Percentiles rank a stretch among this genome's conserved stretches.
Evolutionary conservation across 35 echinoderm and acorn worm genomes (phyloP).

Genomic region (Heliocidaris erythrogramma): DNA sequence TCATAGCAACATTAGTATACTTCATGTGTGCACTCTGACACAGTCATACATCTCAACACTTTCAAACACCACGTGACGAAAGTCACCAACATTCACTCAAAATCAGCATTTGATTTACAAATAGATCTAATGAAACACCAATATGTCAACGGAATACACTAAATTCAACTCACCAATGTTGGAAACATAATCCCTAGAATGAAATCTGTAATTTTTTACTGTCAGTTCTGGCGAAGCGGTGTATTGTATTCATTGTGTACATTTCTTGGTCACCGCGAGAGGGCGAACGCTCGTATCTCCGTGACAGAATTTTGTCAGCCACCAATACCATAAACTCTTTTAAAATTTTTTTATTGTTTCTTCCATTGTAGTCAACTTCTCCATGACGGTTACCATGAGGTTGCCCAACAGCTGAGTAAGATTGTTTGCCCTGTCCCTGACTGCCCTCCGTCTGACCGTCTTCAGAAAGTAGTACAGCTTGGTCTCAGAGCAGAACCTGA

Average conservation of each 20-base stretch:
- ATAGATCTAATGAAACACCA: too few relatives aligned
- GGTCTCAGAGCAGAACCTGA: constrained; percentile 85
- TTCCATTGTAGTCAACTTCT: constrained; percentile 67
- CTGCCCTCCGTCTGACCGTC: constrained; percentile 87
- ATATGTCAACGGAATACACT: too few relatives aligned
- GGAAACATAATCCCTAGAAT: too few relatives aligned
- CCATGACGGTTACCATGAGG: constrained; percentile 89
- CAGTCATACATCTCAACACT: too few relatives aligned
- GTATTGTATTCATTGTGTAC: neutral
- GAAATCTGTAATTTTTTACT: too few relatives aligned
- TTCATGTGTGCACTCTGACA: too few relatives aligned
- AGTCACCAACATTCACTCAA: too few relatives aligned
- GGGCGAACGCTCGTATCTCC: too few relatives aligned
- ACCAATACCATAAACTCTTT: neutral
- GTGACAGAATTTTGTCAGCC: neutral
- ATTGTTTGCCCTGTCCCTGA: constrained; percentile 77
- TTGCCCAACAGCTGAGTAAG: constrained; percentile 72
- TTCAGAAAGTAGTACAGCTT: constrained; percentile 83
- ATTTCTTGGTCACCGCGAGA: neutral
- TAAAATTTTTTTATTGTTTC: neutral
- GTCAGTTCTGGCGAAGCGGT: neutral
- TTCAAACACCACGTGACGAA: too few relatives aligned
- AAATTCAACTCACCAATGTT: too few relatives aligned
- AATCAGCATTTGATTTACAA: too few relatives aligned
- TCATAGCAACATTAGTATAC: too few relatives aligned